Base-by-base conservation (phyloP, 2,797 vertebrate species). In the Echeneis naucrates region DNA sequence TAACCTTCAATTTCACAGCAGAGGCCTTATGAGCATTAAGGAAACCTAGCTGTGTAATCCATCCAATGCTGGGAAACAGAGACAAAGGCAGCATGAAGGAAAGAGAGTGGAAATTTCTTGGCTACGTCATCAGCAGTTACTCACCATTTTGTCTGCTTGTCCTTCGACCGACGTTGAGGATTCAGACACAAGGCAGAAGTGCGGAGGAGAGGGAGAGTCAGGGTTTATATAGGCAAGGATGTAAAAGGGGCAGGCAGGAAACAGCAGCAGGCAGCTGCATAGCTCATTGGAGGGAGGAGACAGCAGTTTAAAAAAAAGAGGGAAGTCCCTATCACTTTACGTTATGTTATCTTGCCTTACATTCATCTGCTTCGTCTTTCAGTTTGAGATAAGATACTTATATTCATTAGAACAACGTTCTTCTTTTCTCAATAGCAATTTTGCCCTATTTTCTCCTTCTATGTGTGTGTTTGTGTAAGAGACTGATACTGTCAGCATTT, bases 161-260 rank as follows among this genome's bases (percentile, higher is more conserved):
- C 90, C 91, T 93, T 90, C 64, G 89, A 87, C 88, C 81, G 83
- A 94, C 82, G 92, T 82, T 86, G 71, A 92, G 89, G 93, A 90
- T 89, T 93, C 90, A 93, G 92, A 89, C 79, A 89, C 87, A 93
- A 93, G 90, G 89, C 78, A 92, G 88, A 87, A 92, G 73, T 94
- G 91, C 8, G 35, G 82, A 56, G 53, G 70, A 63, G 69, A 77
- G 70, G 77, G 64, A 81, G 87, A 87, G 90, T 69, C 81, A 9
- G 66, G 44, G 81, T 56, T 91, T 94, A 83, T 94, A 93, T 93
- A 93, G 72, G 47, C 75, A 61, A 63, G 84, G 87, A 82, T 82
- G 84, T 78, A 84, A 82, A 76, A 78, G 84, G 82, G 86, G 87
- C 67, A 27, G 86, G 83, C 77, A 75, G 85, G 79, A 88, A 78